A percentile compares a stretch with the other conserved stretches of the same genome.
Evolutionary conservation across 2,113 vertebrate genomes (phyloP).

Genomic region (Sula dactylatra): DNA sequence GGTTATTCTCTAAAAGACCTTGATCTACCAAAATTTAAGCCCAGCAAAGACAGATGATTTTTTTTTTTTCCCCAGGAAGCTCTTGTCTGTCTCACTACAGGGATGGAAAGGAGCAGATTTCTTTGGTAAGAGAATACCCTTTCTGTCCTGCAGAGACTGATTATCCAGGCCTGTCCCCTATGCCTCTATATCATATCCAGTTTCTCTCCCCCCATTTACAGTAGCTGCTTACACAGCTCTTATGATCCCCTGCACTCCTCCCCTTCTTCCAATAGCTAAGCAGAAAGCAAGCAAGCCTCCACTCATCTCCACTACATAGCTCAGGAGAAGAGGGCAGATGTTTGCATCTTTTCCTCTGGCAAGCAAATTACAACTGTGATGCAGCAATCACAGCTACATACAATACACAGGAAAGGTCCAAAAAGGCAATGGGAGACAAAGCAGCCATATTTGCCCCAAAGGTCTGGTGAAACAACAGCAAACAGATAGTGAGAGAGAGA

Average conservation of each 20-base stretch:
- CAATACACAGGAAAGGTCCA: neutral
- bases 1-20: neutral
- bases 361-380: neutral
- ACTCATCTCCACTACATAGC: neutral
- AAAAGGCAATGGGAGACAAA: neutral
- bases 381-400: neutral
- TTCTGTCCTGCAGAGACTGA: neutral
- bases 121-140: neutral
- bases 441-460: neutral
- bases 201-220: neutral
- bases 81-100: neutral
- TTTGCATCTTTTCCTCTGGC: neutral
- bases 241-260: neutral
- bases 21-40: neutral
- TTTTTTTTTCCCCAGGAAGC: neutral
- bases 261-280: neutral
- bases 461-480: neutral
- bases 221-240: neutral
- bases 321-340: neutral
- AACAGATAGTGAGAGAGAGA: neutral
- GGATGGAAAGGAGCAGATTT: neutral
- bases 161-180: neutral
- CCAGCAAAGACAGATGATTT: neutral
- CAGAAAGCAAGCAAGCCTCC: neutral
- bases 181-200: neutral